phyloP scores from a whole-genome alignment of 2,888 invertebrate genomes.

The Nemurella pictetii region DNA sequence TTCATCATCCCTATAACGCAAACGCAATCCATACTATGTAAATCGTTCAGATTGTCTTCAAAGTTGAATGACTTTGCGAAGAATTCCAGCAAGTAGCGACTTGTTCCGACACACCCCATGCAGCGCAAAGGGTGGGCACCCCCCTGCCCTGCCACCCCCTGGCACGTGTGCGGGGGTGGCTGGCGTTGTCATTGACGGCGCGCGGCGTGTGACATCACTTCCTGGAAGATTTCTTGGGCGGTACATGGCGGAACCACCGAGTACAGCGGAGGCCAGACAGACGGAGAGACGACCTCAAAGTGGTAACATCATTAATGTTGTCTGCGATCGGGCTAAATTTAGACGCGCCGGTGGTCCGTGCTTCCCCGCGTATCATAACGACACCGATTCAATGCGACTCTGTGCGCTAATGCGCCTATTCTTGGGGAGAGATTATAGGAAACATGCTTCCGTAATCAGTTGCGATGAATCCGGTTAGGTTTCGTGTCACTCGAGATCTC shows the following conservation, averaged over 20 bases:
- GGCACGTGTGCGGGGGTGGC: not conserved
- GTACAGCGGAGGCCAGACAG: not conserved
- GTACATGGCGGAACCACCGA: not conserved
- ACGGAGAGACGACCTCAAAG: not conserved
- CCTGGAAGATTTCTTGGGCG: constrained; percentile 13
- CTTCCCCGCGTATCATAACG: constrained; percentile 12
- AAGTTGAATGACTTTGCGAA: not conserved
- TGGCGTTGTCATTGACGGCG: not conserved
- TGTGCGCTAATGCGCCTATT: constrained; percentile 1
- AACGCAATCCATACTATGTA: not conserved
- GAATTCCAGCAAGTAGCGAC: not conserved
- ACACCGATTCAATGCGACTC: constrained; percentile 1
- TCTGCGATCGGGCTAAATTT: constrained; percentile 10
- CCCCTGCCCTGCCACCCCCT: not conserved
- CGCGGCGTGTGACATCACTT: not conserved
- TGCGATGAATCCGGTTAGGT: not conserved
- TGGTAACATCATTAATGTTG: constrained; percentile 19
- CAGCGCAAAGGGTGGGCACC: not conserved
- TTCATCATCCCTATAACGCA: not conserved
- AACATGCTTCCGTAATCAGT: not conserved
- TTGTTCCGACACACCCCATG: not conserved
- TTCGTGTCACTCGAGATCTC: not conserved
- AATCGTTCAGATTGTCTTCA: not conserved
- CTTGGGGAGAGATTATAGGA: not conserved
- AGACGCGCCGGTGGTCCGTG: not conserved